Base-by-base conservation (phyloP, 2,797 vertebrate genomes). In the Glossophaga mutica region DNA sequence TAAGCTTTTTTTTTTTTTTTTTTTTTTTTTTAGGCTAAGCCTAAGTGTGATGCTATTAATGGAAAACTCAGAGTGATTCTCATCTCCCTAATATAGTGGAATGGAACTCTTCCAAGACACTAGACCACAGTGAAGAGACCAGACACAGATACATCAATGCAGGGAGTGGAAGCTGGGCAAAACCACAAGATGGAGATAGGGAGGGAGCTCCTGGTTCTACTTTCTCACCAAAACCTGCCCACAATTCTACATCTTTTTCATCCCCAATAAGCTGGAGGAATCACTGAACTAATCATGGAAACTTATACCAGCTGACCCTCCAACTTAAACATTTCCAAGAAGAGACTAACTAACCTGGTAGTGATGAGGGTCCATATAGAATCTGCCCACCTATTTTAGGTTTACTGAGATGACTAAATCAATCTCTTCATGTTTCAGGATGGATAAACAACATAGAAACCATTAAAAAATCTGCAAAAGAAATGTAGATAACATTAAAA, bases 401-500 rank as follows among this genome's bases (percentile, higher is more conserved):
- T 37, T 68, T 62, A 94, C 24, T 42, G 62, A 3, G 3, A 46
- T 46, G 1, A 42, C 46, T 74, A 68, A 83, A 59, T 81, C 32
- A 93, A 81, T 85, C 76, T 74, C 39, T 42, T 68, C 68, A 70
- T 79, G 39, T 76, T 91, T 44, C 52, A 57, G 52, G 24, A 39
- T 26, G 19, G n/a, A 78, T 62, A 76, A 76, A 67, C 15, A 71
- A 9, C 4, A 52, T 24, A 84, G 39, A 94, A 83, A 73, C 37
- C 77, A 77, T 55, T 46, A 78, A 92, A 39, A 94, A 94, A 81
- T 81, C 50, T 81, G 55, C 18, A 34, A 88, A 94, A 92, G 48
- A 91, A 82, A 44, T 9, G 16, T n/a, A 90, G 42, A 85, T 95
- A 74, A 67, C 44, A 71, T n/a, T 88, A 9, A 74, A 91, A 86